Evolutionary conservation across 1,140 invertebrate genomes (phyloP).

Genomic region (Sinonovacula constricta): DNA sequence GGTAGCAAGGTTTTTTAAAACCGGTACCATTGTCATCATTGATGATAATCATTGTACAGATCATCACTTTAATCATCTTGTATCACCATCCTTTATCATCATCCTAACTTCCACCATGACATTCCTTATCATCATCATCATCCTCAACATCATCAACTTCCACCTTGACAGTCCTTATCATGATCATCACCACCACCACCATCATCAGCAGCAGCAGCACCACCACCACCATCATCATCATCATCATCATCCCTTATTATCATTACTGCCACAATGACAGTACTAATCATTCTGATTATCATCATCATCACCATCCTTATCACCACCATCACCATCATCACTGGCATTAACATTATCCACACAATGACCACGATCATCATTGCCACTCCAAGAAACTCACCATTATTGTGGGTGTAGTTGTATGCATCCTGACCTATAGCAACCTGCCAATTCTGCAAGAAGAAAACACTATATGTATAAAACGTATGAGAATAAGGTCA

Average conservation of each 20-base stretch:
- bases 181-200: too few species aligned
- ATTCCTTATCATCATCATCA: background rate
- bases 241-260: too few species aligned
- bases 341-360: background rate
- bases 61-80: background rate
- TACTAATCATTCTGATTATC: too few species aligned
- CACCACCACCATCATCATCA: too few species aligned
- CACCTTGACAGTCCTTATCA: too few species aligned
- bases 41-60: background rate
- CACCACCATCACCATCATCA: background rate
- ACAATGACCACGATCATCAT: too few species aligned
- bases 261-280: too few species aligned
- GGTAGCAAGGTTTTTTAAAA: background rate
- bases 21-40: background rate
- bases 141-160: too few species aligned
- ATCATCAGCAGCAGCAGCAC: too few species aligned
- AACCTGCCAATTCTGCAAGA: conserved; percentile 25
- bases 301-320: too few species aligned
- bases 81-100: background rate
- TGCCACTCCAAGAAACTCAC: too few species aligned
- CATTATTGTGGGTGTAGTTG: conserved; percentile 43
- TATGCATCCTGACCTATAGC: conserved; percentile 41
- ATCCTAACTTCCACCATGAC: background rate
- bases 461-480: background rate
- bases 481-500: background rate